Base-by-base conservation (phyloP, 2,888 invertebrate species). In the Lochmaea crataegi region DNA sequence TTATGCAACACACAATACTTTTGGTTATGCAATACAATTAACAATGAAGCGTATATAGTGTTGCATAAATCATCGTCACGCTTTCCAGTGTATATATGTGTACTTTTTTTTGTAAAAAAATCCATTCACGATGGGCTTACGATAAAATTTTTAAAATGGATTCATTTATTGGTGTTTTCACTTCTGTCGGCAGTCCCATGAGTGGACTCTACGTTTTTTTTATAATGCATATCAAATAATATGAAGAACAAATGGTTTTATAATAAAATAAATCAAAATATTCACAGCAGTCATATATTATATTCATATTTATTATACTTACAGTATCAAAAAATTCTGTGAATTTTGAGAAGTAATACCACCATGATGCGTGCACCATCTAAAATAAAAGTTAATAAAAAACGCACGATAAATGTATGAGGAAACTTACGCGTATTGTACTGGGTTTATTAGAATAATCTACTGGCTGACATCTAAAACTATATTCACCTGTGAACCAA, bases 281-380 rank as follows among this genome's bases (percentile, higher is more conserved):
- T 14, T 48, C 42, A 45, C 42, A 12, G 12, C 12, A 12, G 12
- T 48, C n/a, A 48, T 6, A 6, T n/a, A 48, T 53, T 16, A 11
- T 65, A 53, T 14, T 58, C 10, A 48, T 7, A 48, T 14, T 48
- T 61, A 32, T 58, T 18, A 60, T 69, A 90, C 94, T 93, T 88
- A 97, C 97, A 88, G 97, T 97, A 88, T 97, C 97, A 88, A 97
- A 91, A 87, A 97, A 96, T 88, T 98, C 98, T 81, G 96, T 95
- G 88, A 97, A 97, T 88, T 98, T 98, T 70, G 97, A 96, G 87
- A 97, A 94, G 87, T 94, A 97, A 88, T 97, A 97, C 96, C 96
- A 96, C 96, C 97, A 97, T 86, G 96, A 95, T 56, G 94, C 94
- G 86, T 94, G 91, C 72, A 94, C 95, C 96, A 97, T 96, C 97